Evolutionary conservation across 1,140 invertebrate species (phyloP).

Genomic region (Reticulitermes speratus): DNA sequence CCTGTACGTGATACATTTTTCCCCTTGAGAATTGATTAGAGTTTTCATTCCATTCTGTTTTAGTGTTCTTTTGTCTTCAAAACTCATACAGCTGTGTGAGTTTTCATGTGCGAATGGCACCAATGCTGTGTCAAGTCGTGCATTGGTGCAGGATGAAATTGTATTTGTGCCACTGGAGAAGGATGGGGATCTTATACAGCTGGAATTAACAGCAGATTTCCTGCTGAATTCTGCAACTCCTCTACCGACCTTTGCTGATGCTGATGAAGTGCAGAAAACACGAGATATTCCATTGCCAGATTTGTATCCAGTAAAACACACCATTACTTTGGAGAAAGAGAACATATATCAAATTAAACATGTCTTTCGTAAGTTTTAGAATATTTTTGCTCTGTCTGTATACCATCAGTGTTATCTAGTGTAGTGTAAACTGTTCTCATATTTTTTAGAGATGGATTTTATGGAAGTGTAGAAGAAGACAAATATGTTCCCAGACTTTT

Average conservation of each 20-base stretch:
- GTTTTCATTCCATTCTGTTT: conserved; percentile 43
- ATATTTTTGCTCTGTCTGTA: no score
- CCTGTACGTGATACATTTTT: no score
- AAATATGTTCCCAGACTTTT: no score
- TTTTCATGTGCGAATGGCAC: conserved; percentile 50
- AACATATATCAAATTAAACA: conserved; percentile 64
- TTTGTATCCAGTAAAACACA: conserved; percentile 68
- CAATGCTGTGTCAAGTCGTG: conserved; percentile 29
- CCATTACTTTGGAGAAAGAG: conserved; percentile 61
- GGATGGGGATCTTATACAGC: conserved; percentile 61
- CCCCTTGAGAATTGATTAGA: no score
- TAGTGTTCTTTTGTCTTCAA: conserved; percentile 67
- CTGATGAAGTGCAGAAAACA: conserved; percentile 44
- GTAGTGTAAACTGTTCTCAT: no score
- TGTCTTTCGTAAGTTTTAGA: conserved; percentile 66
- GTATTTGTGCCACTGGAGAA: conserved; percentile 54
- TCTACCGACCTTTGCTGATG: conserved; percentile 55
- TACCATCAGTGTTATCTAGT: no score
- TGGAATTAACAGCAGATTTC: conserved; percentile 61
- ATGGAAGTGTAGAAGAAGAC: no score
- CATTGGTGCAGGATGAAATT: conserved; percentile 55
- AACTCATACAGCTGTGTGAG: conserved; percentile 70
- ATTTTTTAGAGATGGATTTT: no score
- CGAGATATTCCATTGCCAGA: conserved; percentile 59
- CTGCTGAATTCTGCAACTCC: conserved; percentile 63